A percentile compares a stretch with the other conserved stretches of the same genome.
These are phyloP conservation scores for Eptesicus fuscus DNA, from an alignment of 2,113 vertebrate species.

Conservation along the genomic window DNA sequence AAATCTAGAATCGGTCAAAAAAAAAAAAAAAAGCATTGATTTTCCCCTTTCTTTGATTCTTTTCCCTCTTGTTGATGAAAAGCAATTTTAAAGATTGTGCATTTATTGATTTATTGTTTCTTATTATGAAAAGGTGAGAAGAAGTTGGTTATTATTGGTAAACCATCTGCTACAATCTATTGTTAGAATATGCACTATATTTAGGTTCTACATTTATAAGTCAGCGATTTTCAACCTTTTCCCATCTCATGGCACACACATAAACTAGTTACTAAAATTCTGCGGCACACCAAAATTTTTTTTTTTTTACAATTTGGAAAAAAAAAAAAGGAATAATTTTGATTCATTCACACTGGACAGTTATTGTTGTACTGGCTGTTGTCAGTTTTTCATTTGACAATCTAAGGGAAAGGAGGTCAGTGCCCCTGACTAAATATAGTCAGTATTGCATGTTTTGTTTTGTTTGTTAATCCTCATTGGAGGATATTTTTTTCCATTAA, in stretches of 20 bases:
- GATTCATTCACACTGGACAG: neutral
- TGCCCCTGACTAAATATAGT: neutral
- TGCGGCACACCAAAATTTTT: neutral
- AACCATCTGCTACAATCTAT: conserved; percentile 41
- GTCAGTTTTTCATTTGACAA: neutral
- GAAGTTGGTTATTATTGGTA: conserved; percentile 44
- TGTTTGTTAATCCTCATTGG: too few relatives aligned
- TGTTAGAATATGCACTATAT: conserved; percentile 29
- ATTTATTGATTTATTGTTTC: conserved; percentile 1
- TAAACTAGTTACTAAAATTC: neutral
- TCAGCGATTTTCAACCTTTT: neutral
- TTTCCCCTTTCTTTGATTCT: neutral
- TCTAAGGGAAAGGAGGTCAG: neutral
- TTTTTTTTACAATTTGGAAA: neutral
- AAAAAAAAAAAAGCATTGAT: neutral
- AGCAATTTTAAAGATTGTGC: neutral
- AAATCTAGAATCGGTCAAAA: neutral
- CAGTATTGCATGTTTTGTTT: neutral
- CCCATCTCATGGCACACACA: neutral
- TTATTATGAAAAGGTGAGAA: conserved; percentile 27
- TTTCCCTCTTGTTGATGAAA: neutral
- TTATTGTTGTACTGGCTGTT: neutral
- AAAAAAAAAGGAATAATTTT: neutral
- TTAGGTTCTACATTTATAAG: conserved; percentile 28
- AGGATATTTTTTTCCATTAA: neutral